phyloP scores from a whole-genome alignment of 2,113 vertebrate genomes.

The Phaethon lepturus region DNA sequence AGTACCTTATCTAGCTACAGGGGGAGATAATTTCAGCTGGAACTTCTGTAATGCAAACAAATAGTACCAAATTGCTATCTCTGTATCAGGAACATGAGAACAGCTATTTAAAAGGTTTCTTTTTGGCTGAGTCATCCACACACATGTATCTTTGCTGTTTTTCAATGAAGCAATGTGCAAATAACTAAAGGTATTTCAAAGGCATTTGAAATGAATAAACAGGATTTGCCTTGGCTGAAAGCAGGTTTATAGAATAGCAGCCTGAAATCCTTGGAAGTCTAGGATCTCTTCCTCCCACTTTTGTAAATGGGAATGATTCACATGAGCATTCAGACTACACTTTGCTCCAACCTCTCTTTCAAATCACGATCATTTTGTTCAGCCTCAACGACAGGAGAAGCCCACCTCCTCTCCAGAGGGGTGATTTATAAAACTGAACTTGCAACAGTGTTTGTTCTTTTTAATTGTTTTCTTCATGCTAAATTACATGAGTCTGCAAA shows the following conservation, averaged over 20 bases:
- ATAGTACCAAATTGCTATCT: neutral
- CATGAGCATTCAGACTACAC: neutral
- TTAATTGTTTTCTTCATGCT: neutral
- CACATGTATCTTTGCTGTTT: neutral
- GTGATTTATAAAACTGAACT: neutral
- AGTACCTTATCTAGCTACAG: neutral
- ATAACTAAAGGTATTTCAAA: neutral
- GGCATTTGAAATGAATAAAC: neutral
- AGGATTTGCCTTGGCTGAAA: neutral
- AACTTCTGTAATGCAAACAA: neutral
- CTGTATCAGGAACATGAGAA: neutral
- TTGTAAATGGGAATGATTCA: neutral
- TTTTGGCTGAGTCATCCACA: neutral
- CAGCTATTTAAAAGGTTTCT: neutral
- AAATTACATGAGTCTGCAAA: neutral
- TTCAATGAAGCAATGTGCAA: neutral
- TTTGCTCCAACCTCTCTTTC: neutral
- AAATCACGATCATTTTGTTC: neutral
- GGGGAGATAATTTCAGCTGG: neutral
- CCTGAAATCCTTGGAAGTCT: neutral
- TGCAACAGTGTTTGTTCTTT: neutral
- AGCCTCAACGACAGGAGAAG: neutral
- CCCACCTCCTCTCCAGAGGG: neutral
- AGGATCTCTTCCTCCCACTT: neutral
- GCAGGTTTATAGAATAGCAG: neutral